A percentile compares a stretch with the other conserved stretches of the same genome.
phyloP scores from a whole-genome alignment of 2,888 invertebrate genomes.

The Mimumesa dahlbomi region DNA sequence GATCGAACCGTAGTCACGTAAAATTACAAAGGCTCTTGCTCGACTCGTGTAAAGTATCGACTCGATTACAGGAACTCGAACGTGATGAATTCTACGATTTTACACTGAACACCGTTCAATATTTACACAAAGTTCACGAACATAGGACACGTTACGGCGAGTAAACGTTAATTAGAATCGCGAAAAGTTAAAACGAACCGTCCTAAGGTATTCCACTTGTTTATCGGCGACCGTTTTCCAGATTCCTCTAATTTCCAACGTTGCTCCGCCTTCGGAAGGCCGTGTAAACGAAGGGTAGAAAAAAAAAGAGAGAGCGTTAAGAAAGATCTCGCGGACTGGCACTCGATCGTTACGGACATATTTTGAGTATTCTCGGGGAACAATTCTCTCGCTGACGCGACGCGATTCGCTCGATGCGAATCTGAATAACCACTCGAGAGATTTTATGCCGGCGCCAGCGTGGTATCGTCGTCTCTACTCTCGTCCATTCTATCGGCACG shows the following conservation, averaged over 20 bases:
- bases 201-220: too few species aligned
- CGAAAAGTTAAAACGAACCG: too few species aligned
- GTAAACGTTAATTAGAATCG: too few species aligned
- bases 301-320: conserved; percentile 23
- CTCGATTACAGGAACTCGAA: background rate
- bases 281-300: conserved; percentile 1
- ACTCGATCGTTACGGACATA: conserved; percentile 17
- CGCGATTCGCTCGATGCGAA: background rate
- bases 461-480: background rate
- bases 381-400: conserved; percentile 14
- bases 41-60: background rate
- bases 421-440: background rate
- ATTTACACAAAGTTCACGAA: too few species aligned
- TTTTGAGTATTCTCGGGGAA: conserved; percentile 18
- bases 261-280: conserved; percentile 2
- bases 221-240: background rate
- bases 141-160: too few species aligned
- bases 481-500: background rate
- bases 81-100: background rate
- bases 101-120: background rate
- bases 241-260: background rate
- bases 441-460: background rate
- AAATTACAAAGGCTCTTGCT: too few species aligned
- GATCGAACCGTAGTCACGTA: background rate
- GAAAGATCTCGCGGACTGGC: conserved; percentile 55